Percentiles rank a stretch among this genome's conserved stretches.
Evolutionary conservation across 2,888 invertebrate genomes (phyloP).

Genomic region (Halictus quadricinctus): DNA sequence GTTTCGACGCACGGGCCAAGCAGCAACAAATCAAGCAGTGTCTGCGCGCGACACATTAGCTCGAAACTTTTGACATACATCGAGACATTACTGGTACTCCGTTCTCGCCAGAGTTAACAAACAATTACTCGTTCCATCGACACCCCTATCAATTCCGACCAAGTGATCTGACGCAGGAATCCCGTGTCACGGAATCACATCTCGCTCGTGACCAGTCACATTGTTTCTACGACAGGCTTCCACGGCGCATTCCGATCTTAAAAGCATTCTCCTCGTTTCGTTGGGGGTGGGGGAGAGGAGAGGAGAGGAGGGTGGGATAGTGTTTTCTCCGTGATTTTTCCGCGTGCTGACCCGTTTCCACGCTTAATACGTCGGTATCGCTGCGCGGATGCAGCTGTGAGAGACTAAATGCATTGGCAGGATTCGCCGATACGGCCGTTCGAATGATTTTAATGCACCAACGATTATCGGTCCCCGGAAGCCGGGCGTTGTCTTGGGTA

Average conservation of each 20-base stretch:
- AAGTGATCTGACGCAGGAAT: not conserved
- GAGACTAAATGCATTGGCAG: constrained; percentile 52
- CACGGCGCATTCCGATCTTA: constrained; percentile 46
- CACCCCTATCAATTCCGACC: constrained; percentile 1
- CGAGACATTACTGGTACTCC: not conserved
- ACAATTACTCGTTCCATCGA: not conserved
- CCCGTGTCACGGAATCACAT: not conserved
- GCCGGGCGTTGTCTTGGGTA: constrained; percentile 25
- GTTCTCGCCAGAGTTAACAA: not conserved
- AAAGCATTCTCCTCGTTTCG: constrained; percentile 47
- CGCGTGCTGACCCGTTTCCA: constrained; percentile 32
- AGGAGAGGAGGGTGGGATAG: not conserved
- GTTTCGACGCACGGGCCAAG: no score
- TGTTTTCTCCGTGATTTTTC: constrained; percentile 48
- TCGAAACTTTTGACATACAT: not conserved
- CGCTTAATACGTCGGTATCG: constrained; percentile 58
- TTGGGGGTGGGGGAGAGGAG: not conserved
- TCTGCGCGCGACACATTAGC: not conserved
- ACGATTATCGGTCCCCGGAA: constrained; percentile 51
- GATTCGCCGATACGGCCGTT: constrained; percentile 51
- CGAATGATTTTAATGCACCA: constrained; percentile 66
- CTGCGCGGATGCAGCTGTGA: constrained; percentile 47
- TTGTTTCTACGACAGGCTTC: constrained; percentile 1
- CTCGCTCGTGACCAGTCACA: not conserved
- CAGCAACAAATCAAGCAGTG: not conserved